Base-by-base conservation (phyloP, 2,888 invertebrate species). In the Lordiphosa andalusiaca region DNA sequence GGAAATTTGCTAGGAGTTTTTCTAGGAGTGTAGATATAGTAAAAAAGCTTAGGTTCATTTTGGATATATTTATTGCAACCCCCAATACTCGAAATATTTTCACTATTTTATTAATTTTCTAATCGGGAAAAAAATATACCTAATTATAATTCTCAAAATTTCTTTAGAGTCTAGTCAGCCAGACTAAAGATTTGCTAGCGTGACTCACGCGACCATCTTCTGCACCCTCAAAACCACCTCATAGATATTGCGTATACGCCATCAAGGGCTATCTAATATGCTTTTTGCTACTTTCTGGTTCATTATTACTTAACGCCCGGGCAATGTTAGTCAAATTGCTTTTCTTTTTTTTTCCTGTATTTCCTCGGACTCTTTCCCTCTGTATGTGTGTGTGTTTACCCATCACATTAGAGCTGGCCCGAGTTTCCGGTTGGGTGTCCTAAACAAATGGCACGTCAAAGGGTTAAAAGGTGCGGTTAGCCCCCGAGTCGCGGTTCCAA, bases 391-490 rank as follows among this genome's bases (percentile, higher is more conserved):
- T 41, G 37, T 69, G 67, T 69, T 76, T 67, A 66, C 53, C 65
- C 55, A 67, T 65, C 59, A 72, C 84, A 83, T 80, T 80, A 68
- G 71, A 66, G 65, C 61, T 69, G 67, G 66, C 72, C 72, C 19
- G 64, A 69, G 69, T 69, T 75, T 67, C 69, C 65, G 58, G 57
- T 67, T 65, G 53, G 61, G 51, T 60, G 59, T 58, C 40, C 58
- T 47, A 10, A 25, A 6, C 52, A 68, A 44, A 48, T 33, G 57
- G 54, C 47, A 50, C 47, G 13, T 63, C 46, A 72, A 84, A 80
- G 80, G 85, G 84, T 85, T 85, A 81, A 81, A 80, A 81, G 80
- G 80, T 85, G 80, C 81, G 80, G 80, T 81, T 75, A 71, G 70
- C 85, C 85, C 60, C 46, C 36, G 63, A 67, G 61, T 53, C 49